A percentile compares a stretch with the other conserved stretches of the same genome.
phyloP scores from a whole-genome alignment of 23 tunicate species.

The Ascidia mentula region DNA sequence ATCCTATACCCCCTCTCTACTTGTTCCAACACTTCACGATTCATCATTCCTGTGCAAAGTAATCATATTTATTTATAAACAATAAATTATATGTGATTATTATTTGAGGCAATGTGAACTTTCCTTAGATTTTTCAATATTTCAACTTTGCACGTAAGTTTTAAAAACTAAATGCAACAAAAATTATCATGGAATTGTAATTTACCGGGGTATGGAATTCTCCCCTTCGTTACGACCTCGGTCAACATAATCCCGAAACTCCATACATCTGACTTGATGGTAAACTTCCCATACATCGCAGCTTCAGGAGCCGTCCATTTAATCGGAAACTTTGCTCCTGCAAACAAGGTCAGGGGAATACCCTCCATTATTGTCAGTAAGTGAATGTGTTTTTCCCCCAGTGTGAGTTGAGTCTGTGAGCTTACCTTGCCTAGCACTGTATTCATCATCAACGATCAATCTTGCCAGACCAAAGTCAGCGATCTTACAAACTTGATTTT shows the following conservation, averaged over 20 bases:
- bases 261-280: constrained; percentile 99
- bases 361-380: neutral
- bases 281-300: constrained; percentile 94
- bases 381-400: neutral
- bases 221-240: constrained; percentile 94
- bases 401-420: neutral
- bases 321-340: constrained; percentile 98
- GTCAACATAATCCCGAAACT: constrained; percentile 96
- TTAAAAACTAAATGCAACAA: neutral
- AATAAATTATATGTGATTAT: neutral
- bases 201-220: constrained; percentile 97
- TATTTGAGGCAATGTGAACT: too few species aligned
- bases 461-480: constrained; percentile 99
- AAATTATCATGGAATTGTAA: neutral
- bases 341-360: neutral
- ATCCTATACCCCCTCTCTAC: constrained; percentile 97
- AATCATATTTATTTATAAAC: too few species aligned
- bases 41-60: constrained; percentile 84
- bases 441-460: constrained; percentile 89
- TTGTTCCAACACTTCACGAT: constrained; percentile 91
- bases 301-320: constrained; percentile 99
- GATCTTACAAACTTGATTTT: constrained; percentile 89
- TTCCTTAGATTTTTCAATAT: neutral
- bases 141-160: neutral
- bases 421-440: constrained; percentile 89